Conservation (phyloP, 2,888 invertebrate genomes). For the Cephus nigrinus region DNA sequence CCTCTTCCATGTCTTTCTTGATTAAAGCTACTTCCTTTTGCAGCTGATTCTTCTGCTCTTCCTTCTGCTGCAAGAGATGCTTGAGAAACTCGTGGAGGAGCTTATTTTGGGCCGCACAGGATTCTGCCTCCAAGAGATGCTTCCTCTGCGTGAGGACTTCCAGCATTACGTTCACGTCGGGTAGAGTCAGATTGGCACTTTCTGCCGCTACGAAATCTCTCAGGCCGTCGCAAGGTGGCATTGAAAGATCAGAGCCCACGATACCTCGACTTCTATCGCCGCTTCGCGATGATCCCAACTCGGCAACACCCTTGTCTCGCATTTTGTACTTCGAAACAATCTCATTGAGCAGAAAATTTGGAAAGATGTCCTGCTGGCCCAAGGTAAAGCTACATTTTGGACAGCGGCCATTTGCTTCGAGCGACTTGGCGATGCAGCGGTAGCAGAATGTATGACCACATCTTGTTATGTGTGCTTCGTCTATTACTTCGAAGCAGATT, state of each 20-base stretch:
- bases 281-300: slow-evolving; percentile 54
- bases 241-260: slow-evolving; percentile 59
- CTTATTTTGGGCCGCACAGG: slow-evolving; percentile 81
- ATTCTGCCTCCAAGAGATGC: slow-evolving; percentile 83
- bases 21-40: slow-evolving; percentile 80
- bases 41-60: slow-evolving; percentile 75
- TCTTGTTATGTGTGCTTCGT: slow-evolving; percentile 89
- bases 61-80: slow-evolving; percentile 80
- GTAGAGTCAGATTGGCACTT: slow-evolving; percentile 78
- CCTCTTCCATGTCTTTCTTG: slow-evolving; percentile 78
- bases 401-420: slow-evolving; percentile 78
- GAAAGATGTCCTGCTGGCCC: slow-evolving; percentile 80
- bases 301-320: slow-evolving; percentile 67
- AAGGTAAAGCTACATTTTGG: slow-evolving; percentile 85
- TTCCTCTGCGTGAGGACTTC: slow-evolving; percentile 83
- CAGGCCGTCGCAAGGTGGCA: slow-evolving; percentile 68
- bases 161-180: slow-evolving; percentile 85
- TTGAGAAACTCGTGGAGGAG: slow-evolving; percentile 86
- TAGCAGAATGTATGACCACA: slow-evolving; percentile 95
- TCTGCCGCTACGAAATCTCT: slow-evolving; percentile 76
- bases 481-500: slow-evolving; percentile 89
- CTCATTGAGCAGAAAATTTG: slow-evolving; percentile 88
- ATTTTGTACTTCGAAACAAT: slow-evolving; percentile 79
- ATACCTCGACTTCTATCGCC: slow-evolving; percentile 40
- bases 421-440: slow-evolving; percentile 78